Conservation (phyloP, 2,888 invertebrate species). For the Alitta virens region DNA sequence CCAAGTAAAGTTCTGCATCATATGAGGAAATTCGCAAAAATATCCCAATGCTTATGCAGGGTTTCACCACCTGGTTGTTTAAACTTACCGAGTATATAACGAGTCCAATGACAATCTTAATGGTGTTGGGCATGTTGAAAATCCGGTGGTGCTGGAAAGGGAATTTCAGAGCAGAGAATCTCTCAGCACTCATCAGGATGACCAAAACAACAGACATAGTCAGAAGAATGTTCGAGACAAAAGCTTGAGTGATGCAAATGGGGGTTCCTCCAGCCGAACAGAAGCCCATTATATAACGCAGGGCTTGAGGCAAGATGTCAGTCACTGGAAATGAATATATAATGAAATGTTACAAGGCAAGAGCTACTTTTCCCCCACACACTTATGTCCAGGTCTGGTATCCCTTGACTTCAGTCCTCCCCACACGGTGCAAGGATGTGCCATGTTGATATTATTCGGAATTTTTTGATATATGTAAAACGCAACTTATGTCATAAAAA, state of each 20-base stretch:
- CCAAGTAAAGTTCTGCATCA: too few relatives aligned
- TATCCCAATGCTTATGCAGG: too few relatives aligned
- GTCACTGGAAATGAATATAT: not conserved
- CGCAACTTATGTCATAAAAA: too few relatives aligned
- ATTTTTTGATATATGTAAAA: too few relatives aligned
- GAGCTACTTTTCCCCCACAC: too few relatives aligned
- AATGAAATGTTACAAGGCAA: too few relatives aligned
- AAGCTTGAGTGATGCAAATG: constrained; percentile 5
- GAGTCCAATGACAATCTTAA: not conserved
- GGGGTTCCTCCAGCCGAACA: not conserved
- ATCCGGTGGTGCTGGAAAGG: constrained; percentile 5
- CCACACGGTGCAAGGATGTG: too few relatives aligned
- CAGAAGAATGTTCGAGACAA: not conserved
- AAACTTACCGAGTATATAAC: constrained; percentile 1
- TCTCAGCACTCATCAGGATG: constrained; percentile 7
- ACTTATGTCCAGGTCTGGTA: too few relatives aligned
- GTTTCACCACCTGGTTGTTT: not conserved
- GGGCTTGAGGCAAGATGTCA: constrained; percentile 3
- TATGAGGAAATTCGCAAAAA: too few relatives aligned
- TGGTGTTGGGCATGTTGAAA: not conserved
- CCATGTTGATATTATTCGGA: too few relatives aligned
- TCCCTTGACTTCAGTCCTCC: too few relatives aligned
- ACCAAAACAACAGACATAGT: constrained; percentile 1
- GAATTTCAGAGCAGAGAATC: constrained; percentile 4
- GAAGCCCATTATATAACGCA: constrained; percentile 10